Conservation (phyloP, 92 coral and sea anemone species). For the Meandrina meandrites region DNA sequence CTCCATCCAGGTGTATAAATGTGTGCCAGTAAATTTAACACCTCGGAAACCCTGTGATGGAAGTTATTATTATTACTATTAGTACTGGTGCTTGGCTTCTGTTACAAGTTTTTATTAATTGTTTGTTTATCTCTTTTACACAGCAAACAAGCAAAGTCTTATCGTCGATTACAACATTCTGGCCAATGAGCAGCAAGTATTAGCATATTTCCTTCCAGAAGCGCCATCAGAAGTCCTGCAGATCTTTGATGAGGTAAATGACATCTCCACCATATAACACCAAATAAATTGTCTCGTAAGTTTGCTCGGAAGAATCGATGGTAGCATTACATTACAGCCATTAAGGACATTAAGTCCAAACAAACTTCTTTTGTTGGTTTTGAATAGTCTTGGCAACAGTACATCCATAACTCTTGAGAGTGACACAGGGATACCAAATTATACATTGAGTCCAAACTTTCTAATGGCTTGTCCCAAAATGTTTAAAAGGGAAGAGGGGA, state of each 20-base stretch:
- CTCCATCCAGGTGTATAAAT: no score
- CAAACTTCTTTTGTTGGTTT: neutral
- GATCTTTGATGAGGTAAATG: conserved; percentile 90
- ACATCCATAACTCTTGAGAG: no score
- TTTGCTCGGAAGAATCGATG: neutral
- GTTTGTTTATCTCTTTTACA: conserved; percentile 2
- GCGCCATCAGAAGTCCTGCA: conserved; percentile 97
- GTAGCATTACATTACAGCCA: neutral
- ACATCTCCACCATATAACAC: no score
- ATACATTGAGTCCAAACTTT: no score
- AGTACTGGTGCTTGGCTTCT: neutral
- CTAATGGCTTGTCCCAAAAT: no score
- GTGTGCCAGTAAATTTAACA: no score
- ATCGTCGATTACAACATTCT: conserved; percentile 91
- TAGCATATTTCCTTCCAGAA: conserved; percentile 98
- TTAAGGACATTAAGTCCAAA: neutral
- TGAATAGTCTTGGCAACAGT: neutral
- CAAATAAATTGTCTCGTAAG: neutral
- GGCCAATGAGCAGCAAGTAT: conserved; percentile 96
- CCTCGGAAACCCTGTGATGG: no score
- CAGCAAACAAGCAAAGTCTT: conserved; percentile 91
- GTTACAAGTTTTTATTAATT: neutral
- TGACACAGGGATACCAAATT: no score
- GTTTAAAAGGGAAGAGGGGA: no score
- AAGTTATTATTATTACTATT: no score